Evolutionary conservation across 1,140 invertebrate genomes (phyloP).

Genomic region (Drosophila miranda): DNA sequence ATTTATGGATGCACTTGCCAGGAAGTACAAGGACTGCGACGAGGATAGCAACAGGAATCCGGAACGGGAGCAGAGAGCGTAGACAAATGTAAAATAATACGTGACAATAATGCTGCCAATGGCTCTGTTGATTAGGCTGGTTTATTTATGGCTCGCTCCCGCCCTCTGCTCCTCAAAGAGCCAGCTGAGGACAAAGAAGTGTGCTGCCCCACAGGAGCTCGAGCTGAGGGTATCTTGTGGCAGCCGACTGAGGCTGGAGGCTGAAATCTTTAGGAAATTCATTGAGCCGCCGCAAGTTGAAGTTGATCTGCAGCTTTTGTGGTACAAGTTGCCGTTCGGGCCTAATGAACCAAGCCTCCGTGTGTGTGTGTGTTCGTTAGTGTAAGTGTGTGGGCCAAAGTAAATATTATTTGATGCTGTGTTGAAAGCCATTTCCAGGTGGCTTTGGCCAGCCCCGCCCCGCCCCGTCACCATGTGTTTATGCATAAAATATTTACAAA

Average conservation of each 20-base stretch:
- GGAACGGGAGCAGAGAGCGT: constrained; percentile 39
- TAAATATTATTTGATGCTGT: constrained; percentile 80
- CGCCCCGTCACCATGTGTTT: constrained; percentile 55
- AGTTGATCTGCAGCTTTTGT: constrained; percentile 61
- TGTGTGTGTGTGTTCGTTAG: not conserved
- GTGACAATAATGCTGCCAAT: constrained; percentile 72
- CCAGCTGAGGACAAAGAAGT: not conserved
- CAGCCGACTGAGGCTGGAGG: not conserved
- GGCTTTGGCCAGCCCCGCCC: constrained; percentile 26
- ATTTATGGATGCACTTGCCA: constrained; percentile 56
- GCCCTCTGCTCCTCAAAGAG: not conserved
- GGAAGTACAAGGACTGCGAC: constrained; percentile 26
- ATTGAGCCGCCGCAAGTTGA: constrained; percentile 60
- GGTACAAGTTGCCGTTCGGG: constrained; percentile 54
- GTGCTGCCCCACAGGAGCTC: constrained; percentile 8
- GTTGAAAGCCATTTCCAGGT: constrained; percentile 76
- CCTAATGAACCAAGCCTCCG: constrained; percentile 67
- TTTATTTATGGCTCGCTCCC: constrained; percentile 56
- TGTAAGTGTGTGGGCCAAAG: constrained; percentile 44
- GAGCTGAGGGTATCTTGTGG: not conserved
- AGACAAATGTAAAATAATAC: constrained; percentile 74
- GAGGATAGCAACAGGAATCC: constrained; percentile 2
- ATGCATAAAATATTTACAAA: constrained; percentile 80
- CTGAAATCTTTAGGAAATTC: constrained; percentile 52
- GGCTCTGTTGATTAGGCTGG: constrained; percentile 69